Evolutionary conservation across 2,888 invertebrate genomes (phyloP), one percentile per base, ranked within the genome.

Genomic region (Calliopum simillimum): DNA sequence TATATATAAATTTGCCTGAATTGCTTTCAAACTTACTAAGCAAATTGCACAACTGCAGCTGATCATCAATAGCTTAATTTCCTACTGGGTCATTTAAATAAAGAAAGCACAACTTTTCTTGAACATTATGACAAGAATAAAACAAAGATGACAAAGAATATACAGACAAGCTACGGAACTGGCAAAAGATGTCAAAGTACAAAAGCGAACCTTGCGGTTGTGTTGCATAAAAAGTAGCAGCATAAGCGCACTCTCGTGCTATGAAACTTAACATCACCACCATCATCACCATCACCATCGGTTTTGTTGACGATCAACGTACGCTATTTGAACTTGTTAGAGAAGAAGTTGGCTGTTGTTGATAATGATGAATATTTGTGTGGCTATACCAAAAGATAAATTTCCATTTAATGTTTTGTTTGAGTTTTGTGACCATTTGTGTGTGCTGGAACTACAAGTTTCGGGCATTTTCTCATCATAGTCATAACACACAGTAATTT

Each of bases 371-470:
- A 47, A 47, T 47, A 2, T 25, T 21, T 25, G 62, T 25, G 62
- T 62, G 21, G 23, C 6, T 14, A 11, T 25, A 56, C 56, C n/a
- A 25, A 23, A 53, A 56, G 21, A 56, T 25, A 21, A 25, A 25
- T 63, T 49, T 25, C 13, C 16, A 16, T 47, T 63, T 16, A 59
- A 59, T n/a, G 59, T 59, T 59, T 19, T 63, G 33, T 63, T 63
- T 49, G 33, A 49, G 63, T 63, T 63, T 25, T 23, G 47, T 25
- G 16, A 47, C 43, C 33, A 62, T 47, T 62, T 62, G 47, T 47
- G 23, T 33, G 33, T 8, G 33, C 33, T n/a, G n/a, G n/a, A 33
- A 8, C 8, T 33, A 8, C 33, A 33, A 33, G 33, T 33, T 33
- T 33, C 33, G 33, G 33, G 8, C 2, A 33, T 33, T 33, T 33